Conservation (phyloP, 2,797 vertebrate species). For the Micropoecilia bifurca region DNA sequence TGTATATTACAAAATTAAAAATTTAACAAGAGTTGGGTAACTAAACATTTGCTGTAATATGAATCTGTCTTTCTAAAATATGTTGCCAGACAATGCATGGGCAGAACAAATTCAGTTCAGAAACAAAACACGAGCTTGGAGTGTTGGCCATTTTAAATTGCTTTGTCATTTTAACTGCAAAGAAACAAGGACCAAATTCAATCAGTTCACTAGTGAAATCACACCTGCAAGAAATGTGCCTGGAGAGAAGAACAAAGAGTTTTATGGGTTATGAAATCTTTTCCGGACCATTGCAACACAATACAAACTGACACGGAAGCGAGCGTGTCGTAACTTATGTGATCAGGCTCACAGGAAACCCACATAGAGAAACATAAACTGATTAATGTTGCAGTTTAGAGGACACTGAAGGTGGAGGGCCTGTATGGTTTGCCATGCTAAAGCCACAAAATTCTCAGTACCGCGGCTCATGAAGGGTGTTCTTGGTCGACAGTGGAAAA, state of each 20-base stretch:
- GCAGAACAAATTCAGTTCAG: neutral
- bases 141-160: neutral
- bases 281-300: neutral
- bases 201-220: neutral
- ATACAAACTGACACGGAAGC: neutral
- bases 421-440: neutral
- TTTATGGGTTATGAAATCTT: neutral
- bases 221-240: neutral
- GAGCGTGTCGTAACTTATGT: rapidly evolving
- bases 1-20: no score
- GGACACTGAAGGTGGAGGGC: neutral
- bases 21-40: neutral
- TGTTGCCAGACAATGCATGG: neutral
- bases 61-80: neutral
- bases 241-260: neutral
- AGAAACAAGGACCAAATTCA: neutral
- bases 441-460: neutral
- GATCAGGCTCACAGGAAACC: slow-evolving; percentile 14
- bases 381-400: neutral
- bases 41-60: neutral
- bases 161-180: neutral
- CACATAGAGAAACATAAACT: neutral
- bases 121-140: neutral
- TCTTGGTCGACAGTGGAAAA: neutral
- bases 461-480: neutral